These are phyloP conservation scores for Gandaritis pyraliata DNA, from an alignment of 2,888 invertebrate genomes.

Conservation along the genomic window DNA sequence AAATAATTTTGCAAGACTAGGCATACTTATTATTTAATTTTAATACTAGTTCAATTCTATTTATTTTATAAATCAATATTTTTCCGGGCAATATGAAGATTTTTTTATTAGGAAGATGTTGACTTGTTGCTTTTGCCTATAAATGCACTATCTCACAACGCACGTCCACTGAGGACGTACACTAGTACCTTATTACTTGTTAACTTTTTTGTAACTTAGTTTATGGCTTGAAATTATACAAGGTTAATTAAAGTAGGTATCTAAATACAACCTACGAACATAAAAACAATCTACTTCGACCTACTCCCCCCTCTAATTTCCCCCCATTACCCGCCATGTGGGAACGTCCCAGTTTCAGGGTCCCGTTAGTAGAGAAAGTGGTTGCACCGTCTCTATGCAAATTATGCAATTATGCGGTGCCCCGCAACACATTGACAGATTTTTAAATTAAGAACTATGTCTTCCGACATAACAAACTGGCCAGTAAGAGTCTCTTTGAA, in stretches of 20 bases:
- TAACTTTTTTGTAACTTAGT: no score
- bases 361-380: slow-evolving; percentile 82
- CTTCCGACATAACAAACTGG: background rate
- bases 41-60: no score
- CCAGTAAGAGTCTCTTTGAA: background rate
- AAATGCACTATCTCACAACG: no score
- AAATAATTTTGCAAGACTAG: no score
- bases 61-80: no score
- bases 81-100: no score
- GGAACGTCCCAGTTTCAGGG: slow-evolving; percentile 63
- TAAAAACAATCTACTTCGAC: slow-evolving; percentile 39
- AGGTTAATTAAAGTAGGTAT: background rate
- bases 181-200: no score
- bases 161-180: no score
- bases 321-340: slow-evolving; percentile 35
- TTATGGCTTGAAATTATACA: background rate
- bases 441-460: slow-evolving; percentile 34
- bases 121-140: no score
- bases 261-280: background rate
- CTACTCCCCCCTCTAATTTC: slow-evolving; percentile 36
- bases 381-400: slow-evolving; percentile 75
- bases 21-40: no score
- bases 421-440: slow-evolving; percentile 42
- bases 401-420: slow-evolving; percentile 75
- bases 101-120: no score